Evolutionary conservation across 37 sponge, comb jelly and placozoan species (phyloP).

Genomic region (Geodia barretti): DNA sequence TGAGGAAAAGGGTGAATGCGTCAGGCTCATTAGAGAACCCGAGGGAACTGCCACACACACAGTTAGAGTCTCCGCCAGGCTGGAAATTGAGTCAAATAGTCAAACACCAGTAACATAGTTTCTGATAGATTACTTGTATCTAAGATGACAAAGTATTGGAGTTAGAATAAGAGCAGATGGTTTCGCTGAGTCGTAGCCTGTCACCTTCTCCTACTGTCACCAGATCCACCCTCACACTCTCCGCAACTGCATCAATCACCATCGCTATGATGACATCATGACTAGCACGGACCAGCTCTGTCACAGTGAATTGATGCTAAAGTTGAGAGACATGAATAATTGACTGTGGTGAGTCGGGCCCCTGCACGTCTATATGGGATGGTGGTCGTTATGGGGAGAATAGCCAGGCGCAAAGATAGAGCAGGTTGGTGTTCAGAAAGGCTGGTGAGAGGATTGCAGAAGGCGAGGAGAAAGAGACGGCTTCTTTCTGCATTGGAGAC

Average conservation of each 20-base stretch:
- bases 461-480: constrained; percentile 4
- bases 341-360: constrained; percentile 13
- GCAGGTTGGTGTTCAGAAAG: neutral
- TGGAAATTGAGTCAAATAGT: too few relatives aligned
- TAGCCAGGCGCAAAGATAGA: constrained; percentile 23
- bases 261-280: constrained; percentile 34
- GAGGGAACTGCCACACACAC: constrained; percentile 13
- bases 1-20: constrained; percentile 5
- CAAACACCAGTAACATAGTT: too few relatives aligned
- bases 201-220: constrained; percentile 11
- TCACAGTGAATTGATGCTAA: constrained; percentile 3
- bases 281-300: constrained; percentile 13
- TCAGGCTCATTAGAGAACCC: neutral
- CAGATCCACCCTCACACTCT: constrained; percentile 19
- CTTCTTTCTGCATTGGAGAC: too few relatives aligned
- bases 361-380: constrained; percentile 52
- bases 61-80: neutral
- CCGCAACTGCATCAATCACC: constrained; percentile 20
- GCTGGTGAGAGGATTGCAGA: constrained; percentile 17
- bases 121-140: constrained; percentile 10
- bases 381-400: constrained; percentile 40
- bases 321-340: constrained; percentile 25
- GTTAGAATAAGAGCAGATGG: neutral
- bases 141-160: neutral
- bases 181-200: constrained; percentile 1